Conservation (phyloP, 2,113 vertebrate species). For the Aleadryas rufinucha region DNA sequence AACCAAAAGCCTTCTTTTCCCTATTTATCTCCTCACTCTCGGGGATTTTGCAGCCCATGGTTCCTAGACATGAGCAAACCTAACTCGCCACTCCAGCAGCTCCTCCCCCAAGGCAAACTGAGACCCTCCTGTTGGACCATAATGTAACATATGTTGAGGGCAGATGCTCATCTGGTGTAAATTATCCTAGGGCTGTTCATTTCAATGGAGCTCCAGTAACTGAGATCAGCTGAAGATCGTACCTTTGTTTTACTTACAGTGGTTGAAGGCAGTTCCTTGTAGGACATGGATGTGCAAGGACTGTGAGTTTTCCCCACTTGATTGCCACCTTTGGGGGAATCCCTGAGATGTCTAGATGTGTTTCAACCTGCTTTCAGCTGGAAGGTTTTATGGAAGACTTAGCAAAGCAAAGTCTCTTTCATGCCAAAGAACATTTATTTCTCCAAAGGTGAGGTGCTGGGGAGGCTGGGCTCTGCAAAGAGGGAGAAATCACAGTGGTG, state of each 20-base stretch:
- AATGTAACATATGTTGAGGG: conserved; percentile 1
- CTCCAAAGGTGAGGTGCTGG: background rate
- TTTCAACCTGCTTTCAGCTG: background rate
- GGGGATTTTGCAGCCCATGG: background rate
- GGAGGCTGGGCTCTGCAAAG: background rate
- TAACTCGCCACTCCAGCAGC: background rate
- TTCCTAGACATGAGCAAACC: conserved; percentile 3
- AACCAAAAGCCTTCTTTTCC: conserved; percentile 18
- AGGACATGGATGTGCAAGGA: background rate
- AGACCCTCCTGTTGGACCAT: background rate
- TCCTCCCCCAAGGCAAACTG: background rate
- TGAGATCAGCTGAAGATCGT: background rate
- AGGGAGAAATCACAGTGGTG: background rate
- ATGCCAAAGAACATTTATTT: background rate
- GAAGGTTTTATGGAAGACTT: background rate
- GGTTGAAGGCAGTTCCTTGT: background rate
- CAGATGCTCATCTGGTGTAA: conserved; percentile 22
- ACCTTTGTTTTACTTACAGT: conserved; percentile 11
- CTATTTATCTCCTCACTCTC: conserved; percentile 49
- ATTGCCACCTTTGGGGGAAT: background rate
- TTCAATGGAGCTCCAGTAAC: background rate
- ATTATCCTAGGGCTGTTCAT: background rate
- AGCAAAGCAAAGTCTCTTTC: background rate
- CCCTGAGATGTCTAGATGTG: background rate
- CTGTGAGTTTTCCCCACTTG: background rate